These are phyloP conservation scores for Anarrhichthys ocellatus DNA, from an alignment of 2,113 vertebrate species.

Conservation along the genomic window DNA sequence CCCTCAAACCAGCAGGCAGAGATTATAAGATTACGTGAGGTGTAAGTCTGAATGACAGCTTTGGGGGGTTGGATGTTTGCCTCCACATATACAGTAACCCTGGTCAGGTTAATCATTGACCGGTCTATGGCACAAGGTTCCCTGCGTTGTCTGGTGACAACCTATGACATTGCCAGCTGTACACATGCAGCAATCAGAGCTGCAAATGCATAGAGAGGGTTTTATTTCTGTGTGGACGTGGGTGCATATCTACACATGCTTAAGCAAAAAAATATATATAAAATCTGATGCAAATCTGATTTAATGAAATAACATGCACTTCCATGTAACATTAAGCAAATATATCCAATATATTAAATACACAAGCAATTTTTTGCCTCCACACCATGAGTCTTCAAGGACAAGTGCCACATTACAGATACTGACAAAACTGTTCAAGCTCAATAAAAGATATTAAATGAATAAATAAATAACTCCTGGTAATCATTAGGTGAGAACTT, in stretches of 20 bases:
- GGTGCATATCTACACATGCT: background rate
- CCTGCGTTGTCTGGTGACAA: conserved; percentile 51
- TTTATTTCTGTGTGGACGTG: background rate
- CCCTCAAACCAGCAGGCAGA: conserved; percentile 19
- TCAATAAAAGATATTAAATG: background rate
- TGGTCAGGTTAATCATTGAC: conserved; percentile 72
- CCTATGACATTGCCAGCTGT: background rate
- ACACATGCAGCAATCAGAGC: background rate
- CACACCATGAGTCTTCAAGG: background rate
- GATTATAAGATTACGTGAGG: conserved; percentile 44
- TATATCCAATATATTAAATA: too few relatives aligned
- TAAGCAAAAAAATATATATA: too few relatives aligned
- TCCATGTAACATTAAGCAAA: background rate
- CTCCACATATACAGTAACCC: conserved; percentile 68
- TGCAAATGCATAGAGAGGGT: background rate
- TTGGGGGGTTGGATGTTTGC: conserved; percentile 50
- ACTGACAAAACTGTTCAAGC: background rate
- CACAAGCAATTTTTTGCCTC: background rate
- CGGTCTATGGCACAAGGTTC: conserved; percentile 50
- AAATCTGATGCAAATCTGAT: background rate
- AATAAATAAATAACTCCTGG: background rate
- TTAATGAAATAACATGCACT: background rate
- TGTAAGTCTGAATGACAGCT: conserved; percentile 63
- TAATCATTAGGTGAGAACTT: background rate
- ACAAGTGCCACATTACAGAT: too few relatives aligned